phyloP scores from a whole-genome alignment of 2,888 invertebrate species.

The Parnassius apollo region DNA sequence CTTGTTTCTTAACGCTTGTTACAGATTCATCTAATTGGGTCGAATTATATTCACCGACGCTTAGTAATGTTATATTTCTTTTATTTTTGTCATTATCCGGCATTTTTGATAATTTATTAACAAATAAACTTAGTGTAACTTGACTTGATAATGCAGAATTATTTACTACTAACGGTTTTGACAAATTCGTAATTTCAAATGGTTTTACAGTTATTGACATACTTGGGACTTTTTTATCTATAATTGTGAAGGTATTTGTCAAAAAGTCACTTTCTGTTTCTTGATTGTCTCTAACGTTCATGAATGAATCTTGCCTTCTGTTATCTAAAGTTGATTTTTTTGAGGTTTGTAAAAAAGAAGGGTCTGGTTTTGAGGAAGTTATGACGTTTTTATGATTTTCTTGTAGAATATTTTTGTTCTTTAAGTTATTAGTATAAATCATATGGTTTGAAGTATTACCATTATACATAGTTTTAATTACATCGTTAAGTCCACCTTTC shows the following conservation, averaged over 20 bases:
- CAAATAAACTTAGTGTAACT: no score
- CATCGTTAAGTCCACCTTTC: neutral
- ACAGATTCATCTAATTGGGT: neutral
- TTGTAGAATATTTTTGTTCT: neutral
- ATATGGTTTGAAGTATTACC: neutral
- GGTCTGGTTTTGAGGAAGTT: neutral
- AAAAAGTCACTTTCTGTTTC: neutral
- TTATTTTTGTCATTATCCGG: no score
- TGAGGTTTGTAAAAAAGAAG: no score
- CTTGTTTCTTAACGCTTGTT: neutral
- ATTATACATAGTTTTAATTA: neutral
- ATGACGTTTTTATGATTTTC: neutral
- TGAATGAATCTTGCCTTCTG: neutral
- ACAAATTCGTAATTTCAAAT: no score
- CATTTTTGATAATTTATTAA: no score
- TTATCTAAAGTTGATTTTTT: neutral
- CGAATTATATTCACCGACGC: neutral
- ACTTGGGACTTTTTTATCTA: neutral
- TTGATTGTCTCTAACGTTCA: no score
- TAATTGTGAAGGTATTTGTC: neutral
- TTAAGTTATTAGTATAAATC: neutral
- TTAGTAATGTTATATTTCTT: no score
- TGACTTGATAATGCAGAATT: no score
- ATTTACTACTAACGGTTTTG: no score
- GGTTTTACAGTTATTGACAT: neutral